Base-by-base conservation (phyloP, 1,140 invertebrate species). In the Formica selysi region DNA sequence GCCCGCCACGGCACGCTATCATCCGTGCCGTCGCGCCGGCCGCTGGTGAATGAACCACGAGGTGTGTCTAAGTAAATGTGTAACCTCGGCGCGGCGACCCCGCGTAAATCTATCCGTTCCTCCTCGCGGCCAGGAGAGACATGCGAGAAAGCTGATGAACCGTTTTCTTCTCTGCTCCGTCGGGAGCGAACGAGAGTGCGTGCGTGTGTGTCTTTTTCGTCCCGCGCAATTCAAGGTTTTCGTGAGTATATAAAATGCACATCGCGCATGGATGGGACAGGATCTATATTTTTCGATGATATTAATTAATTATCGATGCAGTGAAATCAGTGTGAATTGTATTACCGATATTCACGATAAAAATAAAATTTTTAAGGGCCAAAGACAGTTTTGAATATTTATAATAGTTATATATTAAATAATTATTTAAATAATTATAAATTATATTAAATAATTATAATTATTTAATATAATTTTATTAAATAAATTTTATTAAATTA, bases 1-100 rank as follows among this genome's bases (percentile, higher is more conserved):
- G 71, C 41, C 65, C 19, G 79, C 48, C 64, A 57, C 67, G 89
- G 89, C 91, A 92, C 90, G 91, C 90, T 89, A 92, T 91, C 88
- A 87, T 92, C 85, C 87, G 80, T 78, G 85, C 80, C 68, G 26
- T 26, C 29, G 62, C 3, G 62, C 22, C 32, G 71, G 71, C 74
- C 83, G 10, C 64, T 59, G 78, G 64, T 87, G 87, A 90, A 90
- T 87, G 85, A 89, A 86, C 76, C 76, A 59, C 88, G 78, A 90
- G 73, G 81, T 76, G 71, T 83, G 87, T 73, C 87, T 73, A 57
- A 57, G 36, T 29, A n/a, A 41, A 38, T 41, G 80, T 84, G 44
- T 68, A 79, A 89, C 73, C 71, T 71, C 78, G 86, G 44, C 64
- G 38, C 16, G 48, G 22, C 83, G 74, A 80, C 74, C 88, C 80